Evolutionary conservation across 2,888 invertebrate genomes (phyloP).

Genomic region (Schizaphis graminum): DNA sequence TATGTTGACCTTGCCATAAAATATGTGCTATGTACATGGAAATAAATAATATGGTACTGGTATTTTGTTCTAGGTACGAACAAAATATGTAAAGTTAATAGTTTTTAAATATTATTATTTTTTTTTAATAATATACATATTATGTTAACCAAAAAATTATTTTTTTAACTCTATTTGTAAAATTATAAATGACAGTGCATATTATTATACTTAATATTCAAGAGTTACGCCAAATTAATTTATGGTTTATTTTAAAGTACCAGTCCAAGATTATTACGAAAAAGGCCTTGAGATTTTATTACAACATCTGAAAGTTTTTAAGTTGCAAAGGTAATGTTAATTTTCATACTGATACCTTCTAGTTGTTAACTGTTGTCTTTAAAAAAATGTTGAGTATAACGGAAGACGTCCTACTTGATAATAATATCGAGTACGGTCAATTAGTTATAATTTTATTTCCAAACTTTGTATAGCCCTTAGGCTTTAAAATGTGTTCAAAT

Average conservation of each 20-base stretch:
- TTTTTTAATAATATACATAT: not conserved
- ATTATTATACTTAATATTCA: not conserved
- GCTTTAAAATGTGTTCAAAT: constrained; percentile 25
- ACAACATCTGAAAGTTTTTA: constrained; percentile 30
- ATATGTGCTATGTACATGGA: not conserved
- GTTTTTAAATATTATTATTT: not conserved
- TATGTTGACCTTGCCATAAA: not conserved
- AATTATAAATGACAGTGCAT: not conserved
- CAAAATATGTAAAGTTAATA: not conserved
- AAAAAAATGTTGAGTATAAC: not conserved
- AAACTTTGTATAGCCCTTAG: constrained; percentile 43
- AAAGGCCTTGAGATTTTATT: constrained; percentile 26
- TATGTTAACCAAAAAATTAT: no score
- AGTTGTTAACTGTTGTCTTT: constrained; percentile 39
- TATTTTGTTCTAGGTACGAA: not conserved
- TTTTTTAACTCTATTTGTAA: not conserved
- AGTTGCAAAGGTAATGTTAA: constrained; percentile 25
- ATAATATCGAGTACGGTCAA: constrained; percentile 46
- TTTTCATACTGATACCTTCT: not conserved
- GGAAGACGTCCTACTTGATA: constrained; percentile 13
- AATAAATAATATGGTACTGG: not conserved
- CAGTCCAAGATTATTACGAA: not conserved
- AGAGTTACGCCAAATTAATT: not conserved
- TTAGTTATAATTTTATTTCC: constrained; percentile 43
- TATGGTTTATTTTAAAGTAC: not conserved